A percentile compares a stretch with the other conserved stretches of the same genome.
Evolutionary conservation across 53 echinoderm and acorn worm genomes (phyloP).

Genomic region (Stichopus horrens): DNA sequence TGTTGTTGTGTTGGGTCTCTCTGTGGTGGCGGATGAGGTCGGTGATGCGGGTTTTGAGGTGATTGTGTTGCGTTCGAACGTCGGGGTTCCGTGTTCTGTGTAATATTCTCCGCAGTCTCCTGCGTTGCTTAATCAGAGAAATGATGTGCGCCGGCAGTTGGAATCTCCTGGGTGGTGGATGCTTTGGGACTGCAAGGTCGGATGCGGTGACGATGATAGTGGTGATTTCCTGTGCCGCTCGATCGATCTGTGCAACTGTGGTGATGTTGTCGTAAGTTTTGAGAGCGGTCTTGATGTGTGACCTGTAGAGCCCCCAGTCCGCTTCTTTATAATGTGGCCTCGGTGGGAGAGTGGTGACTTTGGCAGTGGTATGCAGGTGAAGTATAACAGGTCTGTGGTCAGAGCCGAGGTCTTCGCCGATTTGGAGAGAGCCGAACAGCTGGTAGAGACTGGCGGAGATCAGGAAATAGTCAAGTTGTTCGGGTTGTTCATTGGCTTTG

Average conservation of each 20-base stretch:
- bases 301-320: neutral
- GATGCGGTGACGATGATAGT: neutral
- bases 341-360: neutral
- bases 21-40: neutral
- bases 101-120: neutral
- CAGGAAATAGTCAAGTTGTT: conserved; percentile 10
- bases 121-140: neutral
- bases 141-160: neutral
- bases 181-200: neutral
- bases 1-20: neutral
- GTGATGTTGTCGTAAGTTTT: neutral
- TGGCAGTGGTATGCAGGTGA: neutral
- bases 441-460: neutral
- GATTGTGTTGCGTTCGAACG: neutral
- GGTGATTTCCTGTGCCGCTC: conserved; percentile 13
- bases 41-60: neutral
- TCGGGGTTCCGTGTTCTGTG: neutral
- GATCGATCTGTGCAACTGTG: neutral
- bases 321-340: neutral
- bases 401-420: neutral
- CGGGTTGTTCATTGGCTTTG: neutral
- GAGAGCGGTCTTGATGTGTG: neutral
- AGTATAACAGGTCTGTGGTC: neutral
- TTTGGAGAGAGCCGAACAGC: neutral
- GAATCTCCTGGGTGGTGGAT: neutral